Percentiles rank a stretch among this genome's conserved stretches.
Evolutionary conservation across 2,113 vertebrate genomes (phyloP).

Genomic region (Axis porcinus): DNA sequence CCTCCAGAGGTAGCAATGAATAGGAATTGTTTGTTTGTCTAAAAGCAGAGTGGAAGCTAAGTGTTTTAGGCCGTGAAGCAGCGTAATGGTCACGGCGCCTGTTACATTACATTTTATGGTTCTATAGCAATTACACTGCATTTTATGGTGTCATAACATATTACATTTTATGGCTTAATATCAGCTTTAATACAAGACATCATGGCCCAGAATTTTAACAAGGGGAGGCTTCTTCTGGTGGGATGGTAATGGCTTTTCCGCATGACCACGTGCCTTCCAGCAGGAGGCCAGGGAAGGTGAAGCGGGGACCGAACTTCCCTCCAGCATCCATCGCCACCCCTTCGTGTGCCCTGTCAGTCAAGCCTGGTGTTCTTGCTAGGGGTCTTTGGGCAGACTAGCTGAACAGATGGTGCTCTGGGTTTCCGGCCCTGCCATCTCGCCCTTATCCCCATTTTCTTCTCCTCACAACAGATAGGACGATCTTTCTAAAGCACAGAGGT

Average conservation of each 20-base stretch:
- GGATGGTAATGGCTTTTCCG: slow-evolving; percentile 14
- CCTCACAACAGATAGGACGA: background rate
- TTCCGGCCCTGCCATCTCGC: background rate
- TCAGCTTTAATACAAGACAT: slow-evolving; percentile 15
- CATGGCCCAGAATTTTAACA: slow-evolving; percentile 67
- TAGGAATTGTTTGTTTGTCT: slow-evolving; percentile 57
- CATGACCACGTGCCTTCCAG: background rate
- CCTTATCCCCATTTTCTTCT: background rate
- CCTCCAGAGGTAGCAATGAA: slow-evolving; percentile 10
- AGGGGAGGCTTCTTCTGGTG: slow-evolving; percentile 23
- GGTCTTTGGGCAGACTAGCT: background rate
- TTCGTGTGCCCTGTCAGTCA: background rate
- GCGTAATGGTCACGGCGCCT: slow-evolving; percentile 33
- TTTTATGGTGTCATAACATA: slow-evolving; percentile 72
- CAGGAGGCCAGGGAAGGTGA: background rate
- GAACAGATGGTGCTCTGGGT: background rate
- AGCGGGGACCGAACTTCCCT: background rate
- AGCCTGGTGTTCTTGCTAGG: background rate
- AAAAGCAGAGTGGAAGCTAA: background rate
- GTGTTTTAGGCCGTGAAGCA: background rate
- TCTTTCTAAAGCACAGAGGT: background rate
- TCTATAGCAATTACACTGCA: slow-evolving; percentile 62
- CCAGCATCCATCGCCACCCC: fast-evolving
- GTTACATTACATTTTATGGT: slow-evolving; percentile 70
- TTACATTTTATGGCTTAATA: slow-evolving; percentile 70